Evolutionary conservation across 2,797 vertebrate genomes (phyloP), one percentile per base, ranked within the genome.

Genomic region (Numenius phaeopus): DNA sequence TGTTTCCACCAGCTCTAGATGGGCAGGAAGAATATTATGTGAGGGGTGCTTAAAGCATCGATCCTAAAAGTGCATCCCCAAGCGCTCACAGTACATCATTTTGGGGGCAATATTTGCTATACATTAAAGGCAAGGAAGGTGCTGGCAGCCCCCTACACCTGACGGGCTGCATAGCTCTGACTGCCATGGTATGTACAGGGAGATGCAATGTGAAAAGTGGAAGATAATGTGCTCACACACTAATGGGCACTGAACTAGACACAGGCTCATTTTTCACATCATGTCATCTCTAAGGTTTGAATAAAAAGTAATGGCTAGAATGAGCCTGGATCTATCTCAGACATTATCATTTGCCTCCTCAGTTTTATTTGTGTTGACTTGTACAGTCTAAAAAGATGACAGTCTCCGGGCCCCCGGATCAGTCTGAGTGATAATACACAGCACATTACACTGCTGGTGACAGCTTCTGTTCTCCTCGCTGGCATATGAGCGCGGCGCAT

Each of bases 351-450:
- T 98, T 99, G 98, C 99, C 98, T 99, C 98, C 98, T 98, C 99
- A 97, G 99, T 99, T 99, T 99, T 99, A 99, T 99, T 99, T 99
- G 99, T 99, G 99, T 99, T 99, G 99, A 99, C 99, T 99, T 98
- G 99, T 99, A 98, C 98, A 98, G 99, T 99, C 98, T 98, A 99
- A 98, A 98, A 98, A 98, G 98, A 99, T 99, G 99, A 99, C 99
- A 99, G 99, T 98, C 98, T 98, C 98, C 93, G 97, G 98, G 99
- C 98, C 98, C 98, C 97, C 94, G 99, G 99, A 99, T 99, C 99
- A 99, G 99, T 99, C 99, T 99, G 98, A 98, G 98, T 98, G 99
- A 99, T 99, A 99, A 99, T 99, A 99, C 98, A 98, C 98, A 98
- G 98, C 98, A 98, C 98, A 98, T 98, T 98, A 98, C 98, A 98